A percentile compares a stretch with the other conserved stretches of the same genome.
These are phyloP conservation scores for Timandra comae DNA, from an alignment of 2,888 invertebrate genomes.

Conservation along the genomic window DNA sequence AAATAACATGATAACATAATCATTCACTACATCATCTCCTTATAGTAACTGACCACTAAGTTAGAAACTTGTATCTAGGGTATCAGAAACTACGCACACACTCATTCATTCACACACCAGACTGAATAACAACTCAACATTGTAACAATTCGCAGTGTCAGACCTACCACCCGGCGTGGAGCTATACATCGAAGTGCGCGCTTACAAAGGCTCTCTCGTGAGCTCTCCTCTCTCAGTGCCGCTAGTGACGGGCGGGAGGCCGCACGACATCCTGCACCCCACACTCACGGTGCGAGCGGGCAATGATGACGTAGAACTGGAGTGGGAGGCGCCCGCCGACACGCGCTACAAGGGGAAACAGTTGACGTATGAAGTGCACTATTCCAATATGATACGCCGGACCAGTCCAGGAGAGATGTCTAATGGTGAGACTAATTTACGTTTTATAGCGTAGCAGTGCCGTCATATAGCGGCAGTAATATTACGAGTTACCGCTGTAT, in stretches of 20 bases:
- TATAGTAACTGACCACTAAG: too few relatives aligned
- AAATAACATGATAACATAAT: too few relatives aligned
- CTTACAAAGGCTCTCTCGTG: conserved; percentile 74
- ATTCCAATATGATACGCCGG: conserved; percentile 67
- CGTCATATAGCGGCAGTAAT: too few relatives aligned
- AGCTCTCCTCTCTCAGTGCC: conserved; percentile 72
- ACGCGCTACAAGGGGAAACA: conserved; percentile 59
- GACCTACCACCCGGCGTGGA: conserved; percentile 72
- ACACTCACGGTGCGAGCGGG: conserved; percentile 70
- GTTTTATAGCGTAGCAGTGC: too few relatives aligned
- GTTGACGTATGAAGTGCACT: conserved; percentile 83
- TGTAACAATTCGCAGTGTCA: conserved; percentile 54
- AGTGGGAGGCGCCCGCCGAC: conserved; percentile 80
- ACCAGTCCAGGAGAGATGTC: conserved; percentile 60
- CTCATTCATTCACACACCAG: too few relatives aligned
- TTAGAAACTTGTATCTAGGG: too few relatives aligned
- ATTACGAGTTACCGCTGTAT: too few relatives aligned
- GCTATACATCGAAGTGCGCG: conserved; percentile 76
- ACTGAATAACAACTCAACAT: too few relatives aligned
- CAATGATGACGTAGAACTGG: conserved; percentile 78
- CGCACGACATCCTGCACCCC: conserved; percentile 70
- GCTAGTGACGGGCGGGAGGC: conserved; percentile 63
- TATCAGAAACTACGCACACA: too few relatives aligned
- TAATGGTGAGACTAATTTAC: conserved; percentile 79
- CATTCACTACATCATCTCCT: too few relatives aligned